A percentile compares a stretch with the other conserved stretches of the same genome.
Evolutionary conservation across 2,888 invertebrate species (phyloP).

Genomic region (Phytoseiulus persimilis): DNA sequence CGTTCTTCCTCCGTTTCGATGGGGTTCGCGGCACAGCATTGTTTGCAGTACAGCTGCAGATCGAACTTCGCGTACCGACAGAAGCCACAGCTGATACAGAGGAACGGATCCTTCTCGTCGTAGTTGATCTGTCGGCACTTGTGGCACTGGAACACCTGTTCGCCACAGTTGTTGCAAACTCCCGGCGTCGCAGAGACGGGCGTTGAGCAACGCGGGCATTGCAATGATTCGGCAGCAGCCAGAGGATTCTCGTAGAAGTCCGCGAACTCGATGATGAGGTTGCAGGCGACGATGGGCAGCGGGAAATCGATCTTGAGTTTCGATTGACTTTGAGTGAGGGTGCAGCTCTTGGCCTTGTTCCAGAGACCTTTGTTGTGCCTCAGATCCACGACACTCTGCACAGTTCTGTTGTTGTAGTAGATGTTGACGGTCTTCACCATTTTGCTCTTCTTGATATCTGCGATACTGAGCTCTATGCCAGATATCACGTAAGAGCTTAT

Average conservation of each 20-base stretch:
- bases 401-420: constrained; percentile 85
- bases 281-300: constrained; percentile 91
- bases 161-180: constrained; percentile 91
- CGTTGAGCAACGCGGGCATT: constrained; percentile 90
- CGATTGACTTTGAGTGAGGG: constrained; percentile 78
- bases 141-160: constrained; percentile 97
- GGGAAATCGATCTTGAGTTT: constrained; percentile 95
- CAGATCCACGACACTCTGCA: constrained; percentile 91
- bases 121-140: constrained; percentile 98
- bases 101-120: constrained; percentile 95
- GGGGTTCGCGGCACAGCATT: constrained; percentile 91
- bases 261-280: constrained; percentile 94
- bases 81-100: constrained; percentile 96
- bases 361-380: constrained; percentile 93
- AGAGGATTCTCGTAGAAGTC: constrained; percentile 95
- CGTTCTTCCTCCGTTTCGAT: constrained; percentile 94
- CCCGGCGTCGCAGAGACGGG: constrained; percentile 95
- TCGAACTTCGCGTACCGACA: constrained; percentile 99
- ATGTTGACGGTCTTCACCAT: constrained; percentile 93
- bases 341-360: constrained; percentile 91
- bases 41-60: constrained; percentile 77
- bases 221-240: constrained; percentile 82
- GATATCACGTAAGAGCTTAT: constrained; percentile 90
- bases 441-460: constrained; percentile 89
- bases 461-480: constrained; percentile 81